phyloP scores from a whole-genome alignment of 1,140 invertebrate genomes.

The Reticulitermes speratus region DNA sequence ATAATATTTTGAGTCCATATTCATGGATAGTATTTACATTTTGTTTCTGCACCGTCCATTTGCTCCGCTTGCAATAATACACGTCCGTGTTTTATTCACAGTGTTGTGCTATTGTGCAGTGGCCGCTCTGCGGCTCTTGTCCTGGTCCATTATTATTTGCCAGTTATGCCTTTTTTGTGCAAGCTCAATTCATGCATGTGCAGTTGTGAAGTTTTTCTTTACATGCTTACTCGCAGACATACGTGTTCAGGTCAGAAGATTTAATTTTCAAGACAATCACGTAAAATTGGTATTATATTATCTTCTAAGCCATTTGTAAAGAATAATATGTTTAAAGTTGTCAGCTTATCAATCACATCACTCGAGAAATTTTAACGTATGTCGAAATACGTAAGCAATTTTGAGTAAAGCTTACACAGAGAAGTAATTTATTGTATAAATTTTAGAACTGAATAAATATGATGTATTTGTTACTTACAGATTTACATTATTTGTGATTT shows the following conservation, averaged over 20 bases:
- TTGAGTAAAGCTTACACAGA: too few relatives aligned
- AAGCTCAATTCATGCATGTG: neutral
- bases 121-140: neutral
- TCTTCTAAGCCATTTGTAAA: too few relatives aligned
- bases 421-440: too few relatives aligned
- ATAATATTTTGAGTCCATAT: neutral
- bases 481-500: too few relatives aligned
- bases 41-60: neutral
- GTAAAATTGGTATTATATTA: too few relatives aligned
- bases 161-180: neutral
- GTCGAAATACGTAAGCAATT: too few relatives aligned
- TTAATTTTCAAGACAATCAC: neutral
- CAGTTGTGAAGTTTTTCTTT: neutral
- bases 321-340: too few relatives aligned
- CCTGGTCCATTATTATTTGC: neutral
- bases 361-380: too few relatives aligned
- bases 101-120: too few relatives aligned
- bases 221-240: neutral
- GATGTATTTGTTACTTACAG: too few relatives aligned
- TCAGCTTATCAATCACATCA: too few relatives aligned
- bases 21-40: neutral
- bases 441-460: too few relatives aligned
- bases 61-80: neutral
- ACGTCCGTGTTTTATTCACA: neutral
- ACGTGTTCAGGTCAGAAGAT: neutral